Conservation (phyloP, 2,797 vertebrate genomes). For the Microctenopoma stevenorrisi region DNA sequence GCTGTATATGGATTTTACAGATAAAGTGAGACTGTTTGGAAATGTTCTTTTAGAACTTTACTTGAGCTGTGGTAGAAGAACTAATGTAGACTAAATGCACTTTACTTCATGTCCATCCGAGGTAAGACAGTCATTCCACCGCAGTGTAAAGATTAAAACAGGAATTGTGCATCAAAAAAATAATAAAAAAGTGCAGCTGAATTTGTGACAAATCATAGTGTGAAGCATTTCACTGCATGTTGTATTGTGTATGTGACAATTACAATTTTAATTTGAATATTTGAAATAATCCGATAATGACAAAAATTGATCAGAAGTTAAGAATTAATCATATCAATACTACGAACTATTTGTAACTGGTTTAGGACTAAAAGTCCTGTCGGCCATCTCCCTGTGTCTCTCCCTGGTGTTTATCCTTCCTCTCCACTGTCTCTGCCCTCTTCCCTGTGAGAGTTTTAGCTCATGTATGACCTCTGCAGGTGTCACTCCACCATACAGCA, state of each 20-base stretch:
- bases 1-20: constrained; percentile 21
- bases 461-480: constrained; percentile 78
- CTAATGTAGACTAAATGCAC: not conserved
- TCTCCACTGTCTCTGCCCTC: constrained; percentile 51
- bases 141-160: too few species aligned
- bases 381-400: constrained; percentile 13
- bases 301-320: not conserved
- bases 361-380: not conserved
- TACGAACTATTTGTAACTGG: constrained; percentile 5
- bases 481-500: constrained; percentile 47
- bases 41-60: constrained; percentile 4
- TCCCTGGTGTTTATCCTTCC: constrained; percentile 34
- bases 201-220: constrained; percentile 2
- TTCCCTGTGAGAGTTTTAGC: constrained; percentile 55
- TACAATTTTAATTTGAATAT: too few species aligned
- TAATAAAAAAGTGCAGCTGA: not conserved
- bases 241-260: too few species aligned
- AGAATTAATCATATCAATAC: not conserved
- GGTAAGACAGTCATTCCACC: not conserved
- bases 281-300: not conserved
- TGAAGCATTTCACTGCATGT: too few species aligned
- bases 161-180: too few species aligned
- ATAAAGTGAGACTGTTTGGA: constrained; percentile 16
- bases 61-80: constrained; percentile 22
- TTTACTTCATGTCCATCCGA: not conserved